These are phyloP conservation scores for Reticulitermes speratus DNA, from an alignment of 1,140 invertebrate genomes.

Conservation along the genomic window DNA sequence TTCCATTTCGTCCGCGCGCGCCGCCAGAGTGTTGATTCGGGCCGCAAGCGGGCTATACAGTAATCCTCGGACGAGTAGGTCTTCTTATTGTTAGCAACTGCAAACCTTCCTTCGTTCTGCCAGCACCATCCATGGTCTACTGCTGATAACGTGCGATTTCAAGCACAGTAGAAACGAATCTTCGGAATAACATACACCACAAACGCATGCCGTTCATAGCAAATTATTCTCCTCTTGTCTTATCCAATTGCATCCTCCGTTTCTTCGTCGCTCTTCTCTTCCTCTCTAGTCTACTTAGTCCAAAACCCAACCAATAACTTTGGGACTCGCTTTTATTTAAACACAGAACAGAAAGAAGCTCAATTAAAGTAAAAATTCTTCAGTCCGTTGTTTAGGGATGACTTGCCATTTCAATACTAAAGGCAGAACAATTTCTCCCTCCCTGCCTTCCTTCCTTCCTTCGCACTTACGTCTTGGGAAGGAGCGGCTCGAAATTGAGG, in stretches of 20 bases:
- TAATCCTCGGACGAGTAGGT: neutral
- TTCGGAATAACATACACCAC: slow-evolving; percentile 1
- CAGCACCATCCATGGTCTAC: slow-evolving; percentile 5
- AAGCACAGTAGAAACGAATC: neutral
- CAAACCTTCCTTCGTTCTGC: neutral
- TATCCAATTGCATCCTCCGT: neutral
- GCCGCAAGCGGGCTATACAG: neutral
- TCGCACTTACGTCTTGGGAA: neutral
- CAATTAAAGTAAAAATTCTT: slow-evolving; percentile 30
- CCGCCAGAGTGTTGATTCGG: neutral
- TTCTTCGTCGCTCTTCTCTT: neutral
- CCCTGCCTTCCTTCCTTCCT: neutral
- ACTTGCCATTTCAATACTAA: slow-evolving; percentile 25
- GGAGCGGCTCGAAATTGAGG: neutral
- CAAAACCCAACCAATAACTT: slow-evolving; percentile 25
- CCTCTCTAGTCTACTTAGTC: neutral
- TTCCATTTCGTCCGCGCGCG: neutral
- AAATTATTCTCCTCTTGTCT: slow-evolving; percentile 23
- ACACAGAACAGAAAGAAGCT: slow-evolving; percentile 17
- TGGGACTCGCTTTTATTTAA: slow-evolving; percentile 24
- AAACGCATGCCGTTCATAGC: neutral
- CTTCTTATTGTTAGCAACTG: slow-evolving; percentile 12
- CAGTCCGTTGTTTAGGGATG: neutral
- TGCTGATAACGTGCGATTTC: neutral
- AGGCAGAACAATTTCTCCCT: neutral